Conservation (phyloP, 1,140 invertebrate genomes). For the Prorops nasuta region DNA sequence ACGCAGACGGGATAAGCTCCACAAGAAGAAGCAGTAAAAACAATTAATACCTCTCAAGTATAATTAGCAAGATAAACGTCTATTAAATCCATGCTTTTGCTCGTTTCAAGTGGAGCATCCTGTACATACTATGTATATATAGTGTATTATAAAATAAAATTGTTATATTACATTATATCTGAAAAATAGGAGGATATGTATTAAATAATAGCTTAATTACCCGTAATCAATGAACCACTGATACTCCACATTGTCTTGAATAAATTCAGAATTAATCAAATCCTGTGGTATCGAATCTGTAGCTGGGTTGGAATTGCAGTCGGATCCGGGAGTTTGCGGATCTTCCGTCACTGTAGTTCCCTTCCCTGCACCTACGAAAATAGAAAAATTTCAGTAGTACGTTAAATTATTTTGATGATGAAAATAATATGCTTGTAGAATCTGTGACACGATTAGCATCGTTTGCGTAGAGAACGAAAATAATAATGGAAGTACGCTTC, state of each 20-base stretch:
- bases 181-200: no score
- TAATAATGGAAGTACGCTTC: no score
- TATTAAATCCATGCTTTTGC: no score
- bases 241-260: constrained; percentile 85
- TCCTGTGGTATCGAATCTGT: constrained; percentile 49
- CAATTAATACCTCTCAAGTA: background rate
- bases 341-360: constrained; percentile 49
- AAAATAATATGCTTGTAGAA: background rate
- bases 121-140: no score
- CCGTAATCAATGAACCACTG: constrained; percentile 87
- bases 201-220: constrained; percentile 53
- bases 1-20: no score
- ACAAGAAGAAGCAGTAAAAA: constrained; percentile 1
- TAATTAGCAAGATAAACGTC: no score
- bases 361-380: constrained; percentile 38
- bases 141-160: no score
- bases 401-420: background rate
- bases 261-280: constrained; percentile 66
- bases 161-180: no score
- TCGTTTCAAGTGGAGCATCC: no score
- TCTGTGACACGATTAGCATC: background rate
- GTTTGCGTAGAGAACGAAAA: no score
- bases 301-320: constrained; percentile 62
- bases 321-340: constrained; percentile 60
- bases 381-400: constrained; percentile 1